Evolutionary conservation across 2,113 vertebrate genomes (phyloP).

Genomic region (Turnix velox): DNA sequence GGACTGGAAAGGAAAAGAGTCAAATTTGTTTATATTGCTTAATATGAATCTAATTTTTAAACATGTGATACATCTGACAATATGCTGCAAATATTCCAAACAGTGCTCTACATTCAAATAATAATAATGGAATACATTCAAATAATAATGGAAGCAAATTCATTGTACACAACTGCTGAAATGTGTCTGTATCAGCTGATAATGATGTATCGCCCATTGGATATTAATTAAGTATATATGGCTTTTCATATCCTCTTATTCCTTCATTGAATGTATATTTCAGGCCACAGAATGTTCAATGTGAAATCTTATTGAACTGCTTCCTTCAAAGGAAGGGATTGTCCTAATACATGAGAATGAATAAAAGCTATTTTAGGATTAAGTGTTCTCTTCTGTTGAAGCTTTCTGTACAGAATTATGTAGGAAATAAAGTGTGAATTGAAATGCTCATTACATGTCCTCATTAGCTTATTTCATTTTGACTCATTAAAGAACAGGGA

Average conservation of each 20-base stretch:
- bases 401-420: not conserved
- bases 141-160: not conserved
- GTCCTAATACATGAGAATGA: not conserved
- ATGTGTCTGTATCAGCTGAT: not conserved
- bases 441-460: not conserved
- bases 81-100: not conserved
- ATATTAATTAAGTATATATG: not conserved
- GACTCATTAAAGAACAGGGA: not conserved
- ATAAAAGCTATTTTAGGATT: constrained; percentile 15
- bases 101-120: not conserved
- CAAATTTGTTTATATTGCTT: not conserved
- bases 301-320: not conserved
- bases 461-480: not conserved
- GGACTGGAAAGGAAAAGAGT: not conserved
- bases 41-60: not conserved
- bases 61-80: not conserved
- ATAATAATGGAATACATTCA: not conserved
- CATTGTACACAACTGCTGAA: not conserved
- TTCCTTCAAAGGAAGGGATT: not conserved
- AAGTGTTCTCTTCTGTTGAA: not conserved
- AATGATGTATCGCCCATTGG: not conserved
- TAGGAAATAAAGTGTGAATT: not conserved
- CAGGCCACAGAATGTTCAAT: not conserved
- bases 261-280: not conserved
- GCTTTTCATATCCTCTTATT: not conserved